Evolutionary conservation across 53 echinoderm and acorn worm genomes (phyloP).

Genomic region (Hippasteria phrygiana): DNA sequence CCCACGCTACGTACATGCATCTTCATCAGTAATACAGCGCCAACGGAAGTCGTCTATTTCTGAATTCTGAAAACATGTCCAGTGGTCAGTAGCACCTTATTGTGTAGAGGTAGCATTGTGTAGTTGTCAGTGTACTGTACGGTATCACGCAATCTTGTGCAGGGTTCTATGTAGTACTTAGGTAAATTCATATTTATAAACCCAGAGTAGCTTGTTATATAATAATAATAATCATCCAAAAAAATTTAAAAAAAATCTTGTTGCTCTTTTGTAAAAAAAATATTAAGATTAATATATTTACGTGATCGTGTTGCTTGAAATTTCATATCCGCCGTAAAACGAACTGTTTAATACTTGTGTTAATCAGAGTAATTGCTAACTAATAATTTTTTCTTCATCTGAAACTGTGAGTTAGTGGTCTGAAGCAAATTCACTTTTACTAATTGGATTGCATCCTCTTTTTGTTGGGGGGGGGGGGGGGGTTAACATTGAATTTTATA

Average conservation of each 20-base stretch:
- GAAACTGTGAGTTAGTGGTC: conserved; percentile 21
- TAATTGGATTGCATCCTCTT: conserved; percentile 8
- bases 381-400: not conserved
- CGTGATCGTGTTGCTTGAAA: conserved; percentile 3
- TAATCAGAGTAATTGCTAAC: not conserved
- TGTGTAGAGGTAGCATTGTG: no score
- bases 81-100: conserved; percentile 14
- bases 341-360: not conserved
- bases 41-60: conserved; percentile 1
- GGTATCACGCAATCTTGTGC: conserved; percentile 26
- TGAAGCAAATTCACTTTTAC: not conserved
- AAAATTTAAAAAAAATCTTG: not conserved
- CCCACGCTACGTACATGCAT: not conserved
- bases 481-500: conserved; percentile 44
- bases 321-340: not conserved
- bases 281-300: conserved; percentile 28
- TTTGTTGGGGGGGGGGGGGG: no score
- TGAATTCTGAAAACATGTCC: conserved; percentile 11
- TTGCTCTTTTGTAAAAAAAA: conserved; percentile 42
- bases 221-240: not conserved
- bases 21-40: conserved; percentile 25
- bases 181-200: conserved; percentile 32
- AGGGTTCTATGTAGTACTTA: conserved; percentile 24
- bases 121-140: conserved; percentile 32
- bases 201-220: not conserved